A percentile compares a stretch with the other conserved stretches of the same genome.
Evolutionary conservation across 2,113 vertebrate genomes (phyloP).

Genomic region (Sylvia atricapilla): DNA sequence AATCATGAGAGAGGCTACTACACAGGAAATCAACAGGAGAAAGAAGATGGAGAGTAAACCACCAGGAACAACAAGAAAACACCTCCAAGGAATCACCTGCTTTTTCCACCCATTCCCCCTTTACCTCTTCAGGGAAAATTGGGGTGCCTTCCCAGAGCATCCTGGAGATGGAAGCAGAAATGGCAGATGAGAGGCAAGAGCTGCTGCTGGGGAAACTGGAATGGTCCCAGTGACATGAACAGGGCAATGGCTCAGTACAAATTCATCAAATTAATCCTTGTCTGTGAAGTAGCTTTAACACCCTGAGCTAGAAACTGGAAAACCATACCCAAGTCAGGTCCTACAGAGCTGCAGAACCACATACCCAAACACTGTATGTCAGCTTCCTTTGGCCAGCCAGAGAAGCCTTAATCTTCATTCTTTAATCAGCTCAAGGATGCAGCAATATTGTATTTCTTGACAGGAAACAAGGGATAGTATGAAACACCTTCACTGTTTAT

Average conservation of each 20-base stretch:
- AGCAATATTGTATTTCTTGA: background rate
- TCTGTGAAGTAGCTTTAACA: background rate
- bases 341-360: background rate
- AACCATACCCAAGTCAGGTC: background rate
- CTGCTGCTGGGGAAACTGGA: background rate
- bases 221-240: rapidly evolving
- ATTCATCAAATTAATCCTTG: background rate
- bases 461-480: background rate
- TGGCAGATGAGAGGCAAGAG: background rate
- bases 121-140: background rate
- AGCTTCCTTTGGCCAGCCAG: background rate
- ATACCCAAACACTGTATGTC: background rate
- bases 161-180: rapidly evolving
- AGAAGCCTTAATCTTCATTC: background rate
- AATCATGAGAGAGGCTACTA: background rate
- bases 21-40: background rate
- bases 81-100: background rate
- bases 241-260: background rate
- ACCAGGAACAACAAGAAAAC: background rate
- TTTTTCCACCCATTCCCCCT: rapidly evolving
- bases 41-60: background rate
- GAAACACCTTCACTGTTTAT: background rate
- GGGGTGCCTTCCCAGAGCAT: background rate
- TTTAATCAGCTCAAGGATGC: background rate
- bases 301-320: background rate